Base-by-base conservation (phyloP, 2,797 vertebrate genomes). In the Staurois parvus region DNA sequence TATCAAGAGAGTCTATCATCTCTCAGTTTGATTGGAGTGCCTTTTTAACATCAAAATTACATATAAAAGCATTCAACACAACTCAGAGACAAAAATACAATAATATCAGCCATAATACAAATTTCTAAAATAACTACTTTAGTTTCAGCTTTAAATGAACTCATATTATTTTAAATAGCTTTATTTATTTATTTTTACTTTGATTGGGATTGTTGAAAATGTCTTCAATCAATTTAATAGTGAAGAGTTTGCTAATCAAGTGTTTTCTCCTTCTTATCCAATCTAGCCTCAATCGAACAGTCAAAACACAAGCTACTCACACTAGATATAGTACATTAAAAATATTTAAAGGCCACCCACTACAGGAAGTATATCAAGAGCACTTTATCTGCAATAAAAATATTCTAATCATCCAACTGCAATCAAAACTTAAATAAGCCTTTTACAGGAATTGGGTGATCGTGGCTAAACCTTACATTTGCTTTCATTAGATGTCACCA, bases 261-360 rank as follows among this genome's bases (percentile, higher is more conserved):
- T 78, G 59, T 78, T 66, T 78, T 67, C 76, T 19, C 3, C 76
- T 32, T 67, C 76, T 78, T 42, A 66, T 42, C 62, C n/a, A 78
- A 78, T 26, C 21, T 42, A 37, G 24, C 62, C 15, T 77, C 15
- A 77, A 77, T 78, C 37, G 62, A 59, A 66, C 59, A 78, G 64
- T 66, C 64, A 66, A 66, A 66, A 66, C 64, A 66, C 12, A 19
- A 64, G 32, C 52, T 34, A 66, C 13, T 28, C 32, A 64, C 34
- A 15, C 11, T 28, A 28, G 24, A 37, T 77, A 40, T 42, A 45
- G 34, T 21, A 3, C 40, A 29, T 78, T 66, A 77, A 77, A 66
- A 4, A 11, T 37, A 37, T 37, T 37, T 77, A 42, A 77, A 40
- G n/a, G 40, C 6, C 30, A 64, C 64, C 56, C 12, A 77, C 56